These are phyloP conservation scores for Rhadina sibilatrix DNA, from an alignment of 2,113 vertebrate genomes.

Conservation along the genomic window DNA sequence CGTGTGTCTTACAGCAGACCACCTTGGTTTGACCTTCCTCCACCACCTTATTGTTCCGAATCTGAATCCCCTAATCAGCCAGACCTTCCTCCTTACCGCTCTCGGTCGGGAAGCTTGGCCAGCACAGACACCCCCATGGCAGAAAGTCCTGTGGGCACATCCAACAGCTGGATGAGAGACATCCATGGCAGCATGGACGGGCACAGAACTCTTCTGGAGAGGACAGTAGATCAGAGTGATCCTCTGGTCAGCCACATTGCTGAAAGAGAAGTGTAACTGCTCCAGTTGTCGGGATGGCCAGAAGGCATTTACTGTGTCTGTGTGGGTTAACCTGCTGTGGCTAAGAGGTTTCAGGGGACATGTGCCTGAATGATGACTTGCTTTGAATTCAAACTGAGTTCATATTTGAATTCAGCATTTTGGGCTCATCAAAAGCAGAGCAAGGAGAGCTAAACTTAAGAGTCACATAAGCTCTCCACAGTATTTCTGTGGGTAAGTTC, in stretches of 20 bases:
- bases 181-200: background rate
- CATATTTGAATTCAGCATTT: background rate
- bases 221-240: constrained; percentile 28
- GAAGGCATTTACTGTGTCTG: background rate
- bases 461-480: background rate
- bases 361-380: background rate
- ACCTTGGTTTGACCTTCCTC: constrained; percentile 95
- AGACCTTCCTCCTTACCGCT: constrained; percentile 87
- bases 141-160: constrained; percentile 42
- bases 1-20: constrained; percentile 78
- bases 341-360: background rate
- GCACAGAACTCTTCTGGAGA: constrained; percentile 40
- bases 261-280: constrained; percentile 47
- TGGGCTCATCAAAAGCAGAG: background rate
- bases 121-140: constrained; percentile 50
- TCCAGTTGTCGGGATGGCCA: background rate
- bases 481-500: background rate
- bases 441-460: background rate
- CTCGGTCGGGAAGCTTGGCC: constrained; percentile 61
- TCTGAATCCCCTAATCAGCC: constrained; percentile 74
- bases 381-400: background rate
- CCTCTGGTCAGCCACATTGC: background rate
- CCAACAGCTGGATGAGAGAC: background rate
- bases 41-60: constrained; percentile 88
- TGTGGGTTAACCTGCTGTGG: constrained; percentile 47